A percentile compares a stretch with the other conserved stretches of the same genome.
phyloP scores from a whole-genome alignment of 2,113 vertebrate genomes.

The Thryonomys swinderianus region DNA sequence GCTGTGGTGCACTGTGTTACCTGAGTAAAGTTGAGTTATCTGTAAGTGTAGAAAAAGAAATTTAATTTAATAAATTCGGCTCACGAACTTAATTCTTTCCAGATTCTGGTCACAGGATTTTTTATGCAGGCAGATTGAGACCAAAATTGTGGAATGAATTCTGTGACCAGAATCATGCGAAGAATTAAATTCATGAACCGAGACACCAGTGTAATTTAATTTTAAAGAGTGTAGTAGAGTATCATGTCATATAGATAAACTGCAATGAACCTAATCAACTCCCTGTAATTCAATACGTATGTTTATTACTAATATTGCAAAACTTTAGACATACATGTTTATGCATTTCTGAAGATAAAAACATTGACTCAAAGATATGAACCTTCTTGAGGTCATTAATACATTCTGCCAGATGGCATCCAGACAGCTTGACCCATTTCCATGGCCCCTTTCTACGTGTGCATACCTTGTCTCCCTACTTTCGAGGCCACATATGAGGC shows the following conservation, averaged over 20 bases:
- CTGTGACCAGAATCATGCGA: not conserved
- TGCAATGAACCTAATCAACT: not conserved
- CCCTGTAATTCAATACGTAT: not conserved
- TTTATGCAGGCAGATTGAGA: not conserved
- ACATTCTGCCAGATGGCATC: not conserved
- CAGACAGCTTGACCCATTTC: not conserved
- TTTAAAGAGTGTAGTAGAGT: not conserved
- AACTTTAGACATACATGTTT: not conserved
- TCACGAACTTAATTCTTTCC: not conserved
- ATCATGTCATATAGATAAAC: not conserved
- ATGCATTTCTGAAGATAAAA: slow-evolving; percentile 25
- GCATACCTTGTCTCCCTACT: not conserved
- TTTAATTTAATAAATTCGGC: too few species aligned
- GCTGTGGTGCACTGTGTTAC: slow-evolving; percentile 1
- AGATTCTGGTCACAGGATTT: not conserved
- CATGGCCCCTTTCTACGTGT: not conserved
- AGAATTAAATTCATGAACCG: not conserved
- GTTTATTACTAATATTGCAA: not conserved
- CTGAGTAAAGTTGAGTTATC: not conserved
- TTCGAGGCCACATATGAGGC: not conserved
- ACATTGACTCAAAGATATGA: not conserved
- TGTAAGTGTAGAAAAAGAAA: too few species aligned
- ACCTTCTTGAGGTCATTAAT: not conserved
- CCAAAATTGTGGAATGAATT: not conserved
- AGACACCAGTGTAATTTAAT: not conserved